phyloP scores from a whole-genome alignment of 2,888 invertebrate genomes.

The Dione juno region DNA sequence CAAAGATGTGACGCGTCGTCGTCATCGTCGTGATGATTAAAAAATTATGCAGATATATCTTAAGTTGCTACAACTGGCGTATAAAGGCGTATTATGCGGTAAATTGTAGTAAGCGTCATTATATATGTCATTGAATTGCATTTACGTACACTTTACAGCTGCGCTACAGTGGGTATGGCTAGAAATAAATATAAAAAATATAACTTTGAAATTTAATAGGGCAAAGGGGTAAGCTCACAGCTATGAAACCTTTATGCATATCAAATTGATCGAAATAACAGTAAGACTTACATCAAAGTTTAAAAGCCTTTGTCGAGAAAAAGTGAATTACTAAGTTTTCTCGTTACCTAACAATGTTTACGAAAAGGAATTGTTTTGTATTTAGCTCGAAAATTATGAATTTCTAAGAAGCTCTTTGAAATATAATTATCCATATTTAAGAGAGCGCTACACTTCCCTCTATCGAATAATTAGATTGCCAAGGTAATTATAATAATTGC shows the following conservation, averaged over 20 bases:
- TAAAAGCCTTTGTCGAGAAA: conserved; percentile 16
- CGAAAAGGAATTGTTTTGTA: conserved; percentile 51
- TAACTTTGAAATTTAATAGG: not conserved
- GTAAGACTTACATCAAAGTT: conserved; percentile 27
- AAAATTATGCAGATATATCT: too few species aligned
- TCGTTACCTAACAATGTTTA: conserved; percentile 43
- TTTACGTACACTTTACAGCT: not conserved
- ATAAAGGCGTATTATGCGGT: too few species aligned
- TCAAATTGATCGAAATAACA: conserved; percentile 22
- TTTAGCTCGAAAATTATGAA: conserved; percentile 63
- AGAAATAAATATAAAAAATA: not conserved
- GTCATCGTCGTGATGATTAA: too few species aligned
- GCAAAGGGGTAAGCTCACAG: not conserved
- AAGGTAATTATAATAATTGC: conserved; percentile 80
- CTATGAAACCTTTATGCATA: conserved; percentile 3
- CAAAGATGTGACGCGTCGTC: too few species aligned
- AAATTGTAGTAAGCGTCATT: too few species aligned
- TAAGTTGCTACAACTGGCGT: too few species aligned
- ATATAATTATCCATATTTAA: conserved; percentile 72
- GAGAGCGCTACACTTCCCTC: conserved; percentile 66
- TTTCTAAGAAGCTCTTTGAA: conserved; percentile 69
- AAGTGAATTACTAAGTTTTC: conserved; percentile 33
- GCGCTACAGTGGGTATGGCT: not conserved
- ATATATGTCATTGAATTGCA: too few species aligned
- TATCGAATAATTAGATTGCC: conserved; percentile 71